phyloP scores from a whole-genome alignment of 2,113 vertebrate genomes.

The Odocoileus hemionus region DNA sequence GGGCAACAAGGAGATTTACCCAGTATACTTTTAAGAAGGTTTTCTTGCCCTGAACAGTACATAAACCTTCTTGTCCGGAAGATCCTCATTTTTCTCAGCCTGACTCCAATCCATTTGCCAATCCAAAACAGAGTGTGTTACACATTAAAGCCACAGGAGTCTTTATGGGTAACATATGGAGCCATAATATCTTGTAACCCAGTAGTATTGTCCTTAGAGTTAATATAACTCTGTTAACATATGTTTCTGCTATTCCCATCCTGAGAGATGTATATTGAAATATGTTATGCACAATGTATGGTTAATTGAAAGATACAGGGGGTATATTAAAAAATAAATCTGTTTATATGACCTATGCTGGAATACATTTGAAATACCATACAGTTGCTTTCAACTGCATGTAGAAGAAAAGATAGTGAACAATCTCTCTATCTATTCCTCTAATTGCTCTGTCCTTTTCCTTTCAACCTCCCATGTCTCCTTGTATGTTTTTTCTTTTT shows the following conservation, averaged over 20 bases:
- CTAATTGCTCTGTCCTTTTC: conserved; percentile 18
- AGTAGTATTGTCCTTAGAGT: conserved; percentile 45
- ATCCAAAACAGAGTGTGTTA: conserved; percentile 33
- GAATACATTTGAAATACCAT: conserved; percentile 51
- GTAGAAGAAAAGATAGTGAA: background rate
- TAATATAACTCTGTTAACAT: conserved; percentile 50
- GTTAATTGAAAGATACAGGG: conserved; percentile 59
- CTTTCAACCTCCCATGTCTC: background rate
- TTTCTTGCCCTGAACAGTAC: background rate
- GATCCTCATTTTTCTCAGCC: conserved; percentile 33
- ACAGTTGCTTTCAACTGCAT: background rate
- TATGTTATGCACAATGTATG: background rate
- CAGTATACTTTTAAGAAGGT: background rate
- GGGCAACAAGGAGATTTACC: background rate
- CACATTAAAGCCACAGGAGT: background rate
- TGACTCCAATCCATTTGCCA: conserved; percentile 22
- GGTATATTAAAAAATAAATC: conserved; percentile 30
- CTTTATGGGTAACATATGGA: conserved; percentile 70
- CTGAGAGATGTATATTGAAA: conserved; percentile 10
- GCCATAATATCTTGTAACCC: background rate
- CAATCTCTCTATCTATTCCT: background rate
- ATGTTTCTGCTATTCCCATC: conserved; percentile 55
- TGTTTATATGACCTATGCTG: conserved; percentile 25
- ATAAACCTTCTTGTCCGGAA: conserved; percentile 36
- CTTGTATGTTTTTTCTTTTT: background rate